A percentile compares a stretch with the other conserved stretches of the same genome.
Conservation (phyloP, 2,888 invertebrate genomes). For the Agonopterix subpropinquella region DNA sequence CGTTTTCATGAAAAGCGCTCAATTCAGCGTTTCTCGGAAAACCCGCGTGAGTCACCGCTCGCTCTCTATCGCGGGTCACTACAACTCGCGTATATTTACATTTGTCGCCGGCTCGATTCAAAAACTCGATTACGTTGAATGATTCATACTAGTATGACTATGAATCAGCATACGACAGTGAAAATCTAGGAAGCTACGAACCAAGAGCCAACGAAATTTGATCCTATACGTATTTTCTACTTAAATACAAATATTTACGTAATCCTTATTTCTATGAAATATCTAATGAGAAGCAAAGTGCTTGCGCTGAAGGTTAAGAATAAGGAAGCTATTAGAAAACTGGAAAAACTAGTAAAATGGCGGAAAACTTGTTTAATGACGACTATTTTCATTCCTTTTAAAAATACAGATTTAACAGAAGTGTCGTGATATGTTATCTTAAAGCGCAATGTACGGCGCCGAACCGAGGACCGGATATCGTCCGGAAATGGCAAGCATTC, state of each 20-base stretch:
- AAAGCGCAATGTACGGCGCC: slow-evolving; percentile 42
- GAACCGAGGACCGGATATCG: slow-evolving; percentile 61
- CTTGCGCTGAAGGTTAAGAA: slow-evolving; percentile 25
- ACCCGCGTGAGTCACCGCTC: slow-evolving; percentile 68
- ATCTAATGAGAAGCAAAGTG: neutral
- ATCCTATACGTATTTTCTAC: slow-evolving; percentile 1
- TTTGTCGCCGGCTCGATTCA: slow-evolving; percentile 66
- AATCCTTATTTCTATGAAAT: neutral
- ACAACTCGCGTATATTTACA: slow-evolving; percentile 63
- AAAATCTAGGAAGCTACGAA: slow-evolving; percentile 30
- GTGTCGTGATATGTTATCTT: slow-evolving; percentile 42
- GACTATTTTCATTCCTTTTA: no score
- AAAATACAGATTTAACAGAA: slow-evolving; percentile 1
- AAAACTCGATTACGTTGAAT: slow-evolving; percentile 70
- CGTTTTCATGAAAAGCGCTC: slow-evolving; percentile 67
- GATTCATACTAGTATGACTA: slow-evolving; percentile 53
- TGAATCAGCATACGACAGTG: slow-evolving; percentile 63
- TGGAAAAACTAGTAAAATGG: slow-evolving; percentile 37
- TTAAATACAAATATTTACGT: neutral
- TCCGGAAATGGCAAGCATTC: slow-evolving; percentile 73
- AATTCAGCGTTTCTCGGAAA: slow-evolving; percentile 65
- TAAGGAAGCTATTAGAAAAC: slow-evolving; percentile 33
- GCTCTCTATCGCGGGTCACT: slow-evolving; percentile 66
- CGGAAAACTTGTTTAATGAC: slow-evolving; percentile 21
- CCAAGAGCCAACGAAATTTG: slow-evolving; percentile 11